Evolutionary conservation across 2,797 vertebrate species (phyloP).

Genomic region (Enteromius viviparus): DNA sequence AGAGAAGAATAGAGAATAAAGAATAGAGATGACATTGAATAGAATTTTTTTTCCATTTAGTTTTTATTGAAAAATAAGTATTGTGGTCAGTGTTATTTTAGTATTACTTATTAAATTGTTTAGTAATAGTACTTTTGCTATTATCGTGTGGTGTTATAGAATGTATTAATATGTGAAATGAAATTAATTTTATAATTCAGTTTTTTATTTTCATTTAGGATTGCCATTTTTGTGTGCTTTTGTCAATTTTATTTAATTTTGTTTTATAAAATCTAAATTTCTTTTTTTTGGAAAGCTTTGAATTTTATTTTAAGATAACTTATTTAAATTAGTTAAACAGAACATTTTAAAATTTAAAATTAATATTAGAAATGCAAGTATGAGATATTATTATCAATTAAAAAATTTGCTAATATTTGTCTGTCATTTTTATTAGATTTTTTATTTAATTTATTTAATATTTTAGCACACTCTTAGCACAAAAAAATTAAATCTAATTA

Average conservation of each 20-base stretch:
- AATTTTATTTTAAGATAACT: not conserved
- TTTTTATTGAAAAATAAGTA: not conserved
- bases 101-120: not conserved
- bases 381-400: not conserved
- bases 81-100: not conserved
- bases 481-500: not conserved
- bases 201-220: not conserved
- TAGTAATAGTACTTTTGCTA: not conserved
- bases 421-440: not conserved
- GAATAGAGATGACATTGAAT: not conserved
- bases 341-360: too few relatives aligned
- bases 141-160: not conserved
- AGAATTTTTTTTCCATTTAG: not conserved
- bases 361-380: not conserved
- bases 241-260: not conserved
- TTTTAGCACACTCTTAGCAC: not conserved
- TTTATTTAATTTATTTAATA: not conserved
- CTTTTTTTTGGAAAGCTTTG: too few relatives aligned
- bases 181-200: not conserved
- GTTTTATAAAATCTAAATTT: too few relatives aligned
- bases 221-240: not conserved
- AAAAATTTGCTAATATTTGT: not conserved
- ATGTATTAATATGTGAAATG: not conserved
- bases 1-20: not conserved
- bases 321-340: not conserved